Evolutionary conservation across 2,113 vertebrate species (phyloP).

Genomic region (Pundamilia nyererei): DNA sequence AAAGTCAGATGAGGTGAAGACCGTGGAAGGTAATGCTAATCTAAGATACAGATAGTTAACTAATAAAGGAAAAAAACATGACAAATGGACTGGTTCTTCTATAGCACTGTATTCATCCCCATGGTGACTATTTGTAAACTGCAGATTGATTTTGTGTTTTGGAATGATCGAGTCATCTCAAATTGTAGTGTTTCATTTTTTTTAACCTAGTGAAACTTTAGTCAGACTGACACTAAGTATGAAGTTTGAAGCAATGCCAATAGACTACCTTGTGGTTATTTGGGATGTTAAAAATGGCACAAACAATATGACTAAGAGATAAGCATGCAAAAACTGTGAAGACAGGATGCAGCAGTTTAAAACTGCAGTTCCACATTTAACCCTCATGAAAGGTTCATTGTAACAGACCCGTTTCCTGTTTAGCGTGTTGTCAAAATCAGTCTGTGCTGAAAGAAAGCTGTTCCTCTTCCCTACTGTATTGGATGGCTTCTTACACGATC

Average conservation of each 20-base stretch:
- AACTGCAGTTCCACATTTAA: neutral
- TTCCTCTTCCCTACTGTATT: slow-evolving; percentile 1
- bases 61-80: neutral
- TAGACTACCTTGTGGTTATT: neutral
- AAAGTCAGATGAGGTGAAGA: slow-evolving; percentile 65
- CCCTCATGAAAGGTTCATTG: neutral
- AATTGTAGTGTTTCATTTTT: neutral
- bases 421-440: neutral
- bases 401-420: neutral
- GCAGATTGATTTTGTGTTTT: neutral
- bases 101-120: neutral
- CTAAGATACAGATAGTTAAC: neutral
- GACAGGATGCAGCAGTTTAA: neutral
- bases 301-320: neutral
- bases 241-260: neutral
- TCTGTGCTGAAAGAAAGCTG: neutral
- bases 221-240: neutral
- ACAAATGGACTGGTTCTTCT: neutral
- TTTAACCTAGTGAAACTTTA: neutral
- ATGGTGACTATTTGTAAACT: neutral
- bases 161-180: neutral
- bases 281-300: neutral
- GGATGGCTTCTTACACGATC: neutral
- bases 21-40: slow-evolving; percentile 54
- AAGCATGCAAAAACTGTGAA: neutral